These are phyloP conservation scores for Halocynthia roretzi DNA, from an alignment of 23 tunicate genomes.

Conservation along the genomic window DNA sequence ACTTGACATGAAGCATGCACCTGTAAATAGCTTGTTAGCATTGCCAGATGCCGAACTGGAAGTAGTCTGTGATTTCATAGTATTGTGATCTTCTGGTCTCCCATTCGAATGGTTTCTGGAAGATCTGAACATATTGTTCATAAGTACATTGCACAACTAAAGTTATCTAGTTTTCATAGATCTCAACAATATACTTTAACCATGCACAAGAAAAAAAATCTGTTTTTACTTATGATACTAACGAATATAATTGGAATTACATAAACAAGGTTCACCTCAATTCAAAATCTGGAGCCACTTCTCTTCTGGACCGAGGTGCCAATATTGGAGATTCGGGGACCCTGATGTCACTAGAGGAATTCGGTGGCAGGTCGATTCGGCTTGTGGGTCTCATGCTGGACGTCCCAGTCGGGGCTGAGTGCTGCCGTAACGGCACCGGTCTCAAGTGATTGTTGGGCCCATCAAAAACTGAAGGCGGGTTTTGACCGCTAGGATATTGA, in stretches of 20 bases:
- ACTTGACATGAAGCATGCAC: constrained; percentile 4
- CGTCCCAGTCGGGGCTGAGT: constrained; percentile 19
- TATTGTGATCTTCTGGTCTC: constrained; percentile 6
- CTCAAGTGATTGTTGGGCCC: constrained; percentile 28
- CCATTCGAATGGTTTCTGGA: too few species aligned
- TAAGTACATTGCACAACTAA: too few species aligned
- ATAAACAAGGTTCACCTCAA: constrained; percentile 12
- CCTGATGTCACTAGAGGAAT: constrained; percentile 1
- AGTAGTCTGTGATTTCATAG: constrained; percentile 65
- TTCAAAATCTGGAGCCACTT: constrained; percentile 61
- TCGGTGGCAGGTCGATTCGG: constrained; percentile 65
- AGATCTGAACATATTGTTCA: too few species aligned
- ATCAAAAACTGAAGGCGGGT: constrained; percentile 21
- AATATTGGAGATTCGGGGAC: constrained; percentile 55
- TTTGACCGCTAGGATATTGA: background rate
- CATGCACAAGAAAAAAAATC: too few species aligned
- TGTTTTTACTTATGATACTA: background rate
- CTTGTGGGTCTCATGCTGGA: constrained; percentile 27
- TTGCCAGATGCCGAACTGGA: constrained; percentile 58
- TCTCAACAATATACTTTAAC: too few species aligned
- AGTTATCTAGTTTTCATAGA: too few species aligned
- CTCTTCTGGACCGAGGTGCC: constrained; percentile 56
- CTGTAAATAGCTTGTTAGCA: constrained; percentile 59
- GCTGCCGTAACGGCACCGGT: constrained; percentile 25
- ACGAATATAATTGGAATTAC: too few species aligned